Base-by-base conservation (phyloP, 2,888 invertebrate species). In the Pachliopta kotzebuea region DNA sequence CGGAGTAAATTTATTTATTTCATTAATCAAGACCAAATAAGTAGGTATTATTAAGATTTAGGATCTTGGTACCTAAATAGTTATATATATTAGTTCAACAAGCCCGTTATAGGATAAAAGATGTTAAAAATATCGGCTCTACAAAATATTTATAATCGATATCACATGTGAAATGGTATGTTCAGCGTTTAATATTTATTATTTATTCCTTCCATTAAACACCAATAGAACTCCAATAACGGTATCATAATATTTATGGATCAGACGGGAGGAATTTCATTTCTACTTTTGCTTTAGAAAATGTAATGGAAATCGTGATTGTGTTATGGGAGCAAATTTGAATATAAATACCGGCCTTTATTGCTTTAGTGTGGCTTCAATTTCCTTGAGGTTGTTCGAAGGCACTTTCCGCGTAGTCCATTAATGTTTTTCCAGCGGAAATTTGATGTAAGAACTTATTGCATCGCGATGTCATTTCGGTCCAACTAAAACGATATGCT, bases 241-340 rank as follows among this genome's bases (percentile, higher is more conserved):
- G 58, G 58, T 24, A 24, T 24, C 50, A 58, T 58, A 50, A 58
- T 58, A 58, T 58, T 58, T 58, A 58, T 49, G 58, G 37, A 58
- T 58, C 58, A 53, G 9, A 53, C 52, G 21, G 53, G 42, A 60
- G 53, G 53, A 54, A 60, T 54, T 42, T 26, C 37, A 60, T 60
- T 60, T 53, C 58, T 42, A 53, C 53, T 42, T 58, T 54, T 60
- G 60, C 60, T 60, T 54, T 54, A 37, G 53, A 60, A 54, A 14
- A 55, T 61, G 42, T 61, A 55, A 61, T 55, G 54, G 55, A 29
- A 49, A 61, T 45, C 45, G 45, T 45, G 45, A 55, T 29, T 49
- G 55, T 55, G 55, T 29, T 55, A 55, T 45, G 18, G 55, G 21
- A 45, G 45, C 55, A 55, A 61, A 61, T 61, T 61, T 61, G 55